These are phyloP conservation scores for Scrobipalpa costella DNA, from an alignment of 2,888 invertebrate species.

Conservation along the genomic window DNA sequence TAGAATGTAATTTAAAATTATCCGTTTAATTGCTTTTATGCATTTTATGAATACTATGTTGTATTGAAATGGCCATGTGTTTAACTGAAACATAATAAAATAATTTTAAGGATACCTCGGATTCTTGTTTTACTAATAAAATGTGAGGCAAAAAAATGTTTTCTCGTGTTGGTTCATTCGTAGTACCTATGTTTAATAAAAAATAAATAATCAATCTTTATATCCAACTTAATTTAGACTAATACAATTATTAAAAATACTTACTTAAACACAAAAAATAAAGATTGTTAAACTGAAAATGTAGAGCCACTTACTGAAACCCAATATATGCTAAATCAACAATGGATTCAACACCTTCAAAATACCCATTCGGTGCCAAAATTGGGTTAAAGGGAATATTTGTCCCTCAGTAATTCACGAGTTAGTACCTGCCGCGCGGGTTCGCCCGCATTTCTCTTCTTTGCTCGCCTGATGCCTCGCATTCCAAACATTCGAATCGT, in stretches of 20 bases:
- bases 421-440: conserved; percentile 22
- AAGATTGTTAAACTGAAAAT: too few species aligned
- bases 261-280: too few species aligned
- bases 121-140: too few species aligned
- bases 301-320: too few species aligned
- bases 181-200: too few species aligned
- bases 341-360: neutral
- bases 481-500: conserved; percentile 50
- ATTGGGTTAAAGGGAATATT: conserved; percentile 41
- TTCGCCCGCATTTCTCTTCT: conserved; percentile 27
- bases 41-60: neutral
- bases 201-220: too few species aligned
- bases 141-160: too few species aligned
- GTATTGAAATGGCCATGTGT: neutral
- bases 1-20: neutral
- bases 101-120: too few species aligned
- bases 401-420: conserved; percentile 32
- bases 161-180: too few species aligned
- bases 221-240: too few species aligned
- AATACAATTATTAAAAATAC: too few species aligned
- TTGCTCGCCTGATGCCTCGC: conserved; percentile 43
- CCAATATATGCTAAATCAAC: neutral
- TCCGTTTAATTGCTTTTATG: neutral
- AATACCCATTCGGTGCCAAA: conserved; percentile 24
- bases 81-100: neutral